Evolutionary conservation across 2,797 vertebrate species (phyloP), one percentile per base, ranked within the genome.

Genomic region (Sebastes kiyomatsui): DNA sequence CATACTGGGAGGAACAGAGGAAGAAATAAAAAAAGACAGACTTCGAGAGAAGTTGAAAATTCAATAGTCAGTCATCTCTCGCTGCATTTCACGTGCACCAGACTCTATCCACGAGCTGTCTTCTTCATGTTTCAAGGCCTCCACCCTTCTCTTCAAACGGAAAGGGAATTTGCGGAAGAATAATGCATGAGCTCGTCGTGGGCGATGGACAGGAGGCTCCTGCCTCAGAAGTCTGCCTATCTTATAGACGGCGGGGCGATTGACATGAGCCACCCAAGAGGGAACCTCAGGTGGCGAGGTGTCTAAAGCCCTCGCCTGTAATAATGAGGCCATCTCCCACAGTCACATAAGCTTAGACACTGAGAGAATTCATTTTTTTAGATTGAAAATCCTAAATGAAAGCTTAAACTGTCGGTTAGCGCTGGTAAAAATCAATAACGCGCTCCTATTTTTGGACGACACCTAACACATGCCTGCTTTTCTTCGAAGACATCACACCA

Each of bases 111-210:
- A 72, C 16, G 25, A 66, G 56, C 67, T 58, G 70, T 64, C 85
- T 68, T 79, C 83, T 76, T 83, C 66, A 35, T 85, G 35, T 83
- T 86, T 73, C 74, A 77, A 66, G 84, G 77, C 72, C 79, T 83
- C 70, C 77, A 87, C 38, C 27, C 32, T 78, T 66, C 61, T 75
- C 81, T 84, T 91, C 72, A 84, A 72, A 84, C 70, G 85, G 73
- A 85, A 72, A 66, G 32, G 14, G 60, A 82, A 79, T 88, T 87
- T 87, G 35, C 42, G 25, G 59, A 16, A 4, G 90, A 93, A 93
- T 93, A 93, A 93, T 93, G 87, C 86, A 93, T 91, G 89, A 93
- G 81, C 87, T 84, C 72, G 22, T 88, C 28, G 67, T 81, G 76
- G 83, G 76, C 73, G 80, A 84, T 11, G 67, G 87, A 88, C 85